Percentiles rank a stretch among this genome's conserved stretches.
These are phyloP conservation scores for Heteromurus nitidus DNA, from an alignment of 2,888 invertebrate species.

Conservation along the genomic window DNA sequence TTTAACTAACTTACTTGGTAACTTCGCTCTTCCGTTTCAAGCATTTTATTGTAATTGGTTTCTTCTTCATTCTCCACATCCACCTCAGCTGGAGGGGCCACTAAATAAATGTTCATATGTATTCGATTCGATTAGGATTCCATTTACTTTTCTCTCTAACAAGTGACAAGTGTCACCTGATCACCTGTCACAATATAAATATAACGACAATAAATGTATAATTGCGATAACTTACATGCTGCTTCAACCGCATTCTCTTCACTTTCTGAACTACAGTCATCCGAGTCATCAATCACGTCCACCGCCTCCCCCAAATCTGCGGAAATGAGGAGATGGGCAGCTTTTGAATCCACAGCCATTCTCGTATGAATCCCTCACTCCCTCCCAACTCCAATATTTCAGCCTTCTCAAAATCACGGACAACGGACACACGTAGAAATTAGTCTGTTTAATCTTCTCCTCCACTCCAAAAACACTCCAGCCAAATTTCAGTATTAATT, in stretches of 20 bases:
- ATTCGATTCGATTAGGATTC: too few relatives aligned
- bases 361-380: too few relatives aligned
- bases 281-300: conserved; percentile 17
- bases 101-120: not conserved
- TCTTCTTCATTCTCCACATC: not conserved
- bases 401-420: too few relatives aligned
- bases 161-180: not conserved
- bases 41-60: conserved; percentile 40
- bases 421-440: too few relatives aligned
- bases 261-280: conserved; percentile 22
- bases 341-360: conserved; percentile 29
- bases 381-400: too few relatives aligned
- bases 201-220: not conserved
- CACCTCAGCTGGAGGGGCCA: not conserved
- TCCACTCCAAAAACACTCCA: too few relatives aligned
- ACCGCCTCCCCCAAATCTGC: conserved; percentile 9
- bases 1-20: conserved; percentile 37
- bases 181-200: not conserved
- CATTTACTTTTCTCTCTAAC: too few relatives aligned
- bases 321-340: not conserved
- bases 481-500: too few relatives aligned
- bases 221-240: not conserved
- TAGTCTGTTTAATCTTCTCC: too few relatives aligned
- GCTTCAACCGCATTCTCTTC: not conserved
- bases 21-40: conserved; percentile 19